Conservation (phyloP, 1,140 invertebrate species). For the Apis dorsata region DNA sequence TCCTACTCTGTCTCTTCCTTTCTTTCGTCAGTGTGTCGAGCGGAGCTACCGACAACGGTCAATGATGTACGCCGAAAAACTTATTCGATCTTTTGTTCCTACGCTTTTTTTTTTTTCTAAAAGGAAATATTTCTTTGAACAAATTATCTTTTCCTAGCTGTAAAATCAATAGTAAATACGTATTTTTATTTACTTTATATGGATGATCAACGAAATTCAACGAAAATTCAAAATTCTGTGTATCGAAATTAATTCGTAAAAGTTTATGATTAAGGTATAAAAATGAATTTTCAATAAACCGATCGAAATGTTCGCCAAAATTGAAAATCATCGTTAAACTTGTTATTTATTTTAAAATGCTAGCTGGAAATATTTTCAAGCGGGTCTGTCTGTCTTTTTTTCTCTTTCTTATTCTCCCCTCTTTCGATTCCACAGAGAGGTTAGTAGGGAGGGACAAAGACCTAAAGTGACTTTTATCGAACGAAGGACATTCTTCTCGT, state of each 20-base stretch:
- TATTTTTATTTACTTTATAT: too few relatives aligned
- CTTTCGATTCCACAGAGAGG: not conserved
- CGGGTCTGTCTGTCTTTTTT: not conserved
- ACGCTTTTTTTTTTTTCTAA: not conserved
- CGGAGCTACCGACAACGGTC: slow-evolving; percentile 7
- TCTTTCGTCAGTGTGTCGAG: slow-evolving; percentile 9
- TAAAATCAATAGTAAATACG: not conserved
- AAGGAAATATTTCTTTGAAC: not conserved
- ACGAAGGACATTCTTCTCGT: slow-evolving; percentile 16
- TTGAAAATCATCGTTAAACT: slow-evolving; percentile 32
- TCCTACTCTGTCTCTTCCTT: not conserved
- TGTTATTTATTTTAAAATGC: slow-evolving; percentile 38
- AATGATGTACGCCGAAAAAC: slow-evolving; percentile 19
- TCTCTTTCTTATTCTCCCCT: not conserved
- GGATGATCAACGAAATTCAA: too few relatives aligned
- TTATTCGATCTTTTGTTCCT: not conserved
- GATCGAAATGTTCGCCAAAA: slow-evolving; percentile 1
- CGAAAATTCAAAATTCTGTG: too few relatives aligned
- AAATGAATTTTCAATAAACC: slow-evolving; percentile 2
- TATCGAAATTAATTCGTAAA: not conserved
- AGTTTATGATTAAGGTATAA: not conserved
- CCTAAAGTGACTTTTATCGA: slow-evolving; percentile 45
- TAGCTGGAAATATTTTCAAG: slow-evolving; percentile 35
- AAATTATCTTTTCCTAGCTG: not conserved
- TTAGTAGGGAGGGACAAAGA: not conserved